Conservation (phyloP, 2,797 vertebrate genomes). For the Chromis chromis region DNA sequence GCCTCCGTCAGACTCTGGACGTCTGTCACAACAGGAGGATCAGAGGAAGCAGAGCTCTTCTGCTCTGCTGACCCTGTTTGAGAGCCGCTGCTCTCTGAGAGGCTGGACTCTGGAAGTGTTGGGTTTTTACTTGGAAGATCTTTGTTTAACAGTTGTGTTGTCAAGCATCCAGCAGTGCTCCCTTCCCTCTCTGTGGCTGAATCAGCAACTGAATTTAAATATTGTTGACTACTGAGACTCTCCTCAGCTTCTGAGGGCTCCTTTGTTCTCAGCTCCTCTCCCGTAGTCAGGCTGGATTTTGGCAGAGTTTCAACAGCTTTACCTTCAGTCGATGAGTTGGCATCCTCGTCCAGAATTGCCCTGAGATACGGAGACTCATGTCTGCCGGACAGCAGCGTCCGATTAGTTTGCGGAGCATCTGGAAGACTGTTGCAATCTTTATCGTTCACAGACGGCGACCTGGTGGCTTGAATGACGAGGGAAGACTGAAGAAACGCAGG, state of each 20-base stretch:
- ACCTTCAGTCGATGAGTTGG: slow-evolving; percentile 85
- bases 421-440: slow-evolving; percentile 87
- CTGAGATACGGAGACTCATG: slow-evolving; percentile 88
- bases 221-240: slow-evolving; percentile 58
- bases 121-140: slow-evolving; percentile 77
- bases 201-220: slow-evolving; percentile 82
- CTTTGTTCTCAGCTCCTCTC: slow-evolving; percentile 81
- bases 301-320: slow-evolving; percentile 84
- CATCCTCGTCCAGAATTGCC: slow-evolving; percentile 92
- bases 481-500: slow-evolving; percentile 92
- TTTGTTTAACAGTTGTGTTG: slow-evolving; percentile 72
- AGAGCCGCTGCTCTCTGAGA: slow-evolving; percentile 56
- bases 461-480: slow-evolving; percentile 89
- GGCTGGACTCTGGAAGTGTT: slow-evolving; percentile 53
- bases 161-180: slow-evolving; percentile 67
- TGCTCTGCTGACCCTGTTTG: slow-evolving; percentile 75
- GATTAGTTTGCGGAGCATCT: slow-evolving; percentile 86
- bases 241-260: slow-evolving; percentile 83
- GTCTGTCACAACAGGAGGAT: slow-evolving; percentile 54
- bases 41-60: slow-evolving; percentile 76
- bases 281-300: slow-evolving; percentile 78
- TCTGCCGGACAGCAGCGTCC: slow-evolving; percentile 79
- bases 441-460: slow-evolving; percentile 91
- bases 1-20: slow-evolving; percentile 56
- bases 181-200: slow-evolving; percentile 74